These are phyloP conservation scores for Conus ventricosus DNA, from an alignment of 1,140 invertebrate genomes.

Conservation along the genomic window DNA sequence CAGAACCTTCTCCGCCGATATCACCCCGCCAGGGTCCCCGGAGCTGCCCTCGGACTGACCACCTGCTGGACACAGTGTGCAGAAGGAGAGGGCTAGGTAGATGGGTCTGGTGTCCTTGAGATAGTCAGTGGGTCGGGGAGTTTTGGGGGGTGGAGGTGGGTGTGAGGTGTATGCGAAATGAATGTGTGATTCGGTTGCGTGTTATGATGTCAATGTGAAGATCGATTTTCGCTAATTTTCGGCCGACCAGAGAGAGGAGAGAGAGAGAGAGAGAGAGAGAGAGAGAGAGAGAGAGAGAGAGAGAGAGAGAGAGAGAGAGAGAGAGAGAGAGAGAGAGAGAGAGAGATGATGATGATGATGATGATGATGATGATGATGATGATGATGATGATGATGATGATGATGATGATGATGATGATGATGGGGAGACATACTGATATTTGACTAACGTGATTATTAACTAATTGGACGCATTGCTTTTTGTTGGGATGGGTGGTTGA, in stretches of 20 bases:
- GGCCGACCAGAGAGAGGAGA: neutral
- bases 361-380: too few relatives aligned
- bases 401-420: neutral
- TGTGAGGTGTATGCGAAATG: neutral
- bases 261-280: conserved; percentile 19
- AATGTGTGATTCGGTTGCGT: too few relatives aligned
- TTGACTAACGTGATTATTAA: too few relatives aligned
- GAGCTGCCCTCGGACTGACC: neutral
- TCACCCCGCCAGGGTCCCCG: neutral
- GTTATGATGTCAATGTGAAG: neutral
- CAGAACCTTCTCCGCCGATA: conserved; percentile 67
- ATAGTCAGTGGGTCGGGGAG: neutral
- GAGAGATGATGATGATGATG: neutral
- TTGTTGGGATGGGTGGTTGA: too few relatives aligned
- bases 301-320: conserved; percentile 27
- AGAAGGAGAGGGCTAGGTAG: neutral
- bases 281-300: conserved; percentile 38
- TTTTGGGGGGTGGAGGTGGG: neutral
- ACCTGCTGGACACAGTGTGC: neutral
- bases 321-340: conserved; percentile 33
- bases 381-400: conserved; percentile 6
- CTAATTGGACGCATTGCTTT: too few relatives aligned
- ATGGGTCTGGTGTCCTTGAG: neutral
- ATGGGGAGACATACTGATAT: neutral
- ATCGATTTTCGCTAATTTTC: too few relatives aligned